phyloP scores from a whole-genome alignment of 53 echinoderm and acorn worm genomes.

The Temnopleurus reevesii region DNA sequence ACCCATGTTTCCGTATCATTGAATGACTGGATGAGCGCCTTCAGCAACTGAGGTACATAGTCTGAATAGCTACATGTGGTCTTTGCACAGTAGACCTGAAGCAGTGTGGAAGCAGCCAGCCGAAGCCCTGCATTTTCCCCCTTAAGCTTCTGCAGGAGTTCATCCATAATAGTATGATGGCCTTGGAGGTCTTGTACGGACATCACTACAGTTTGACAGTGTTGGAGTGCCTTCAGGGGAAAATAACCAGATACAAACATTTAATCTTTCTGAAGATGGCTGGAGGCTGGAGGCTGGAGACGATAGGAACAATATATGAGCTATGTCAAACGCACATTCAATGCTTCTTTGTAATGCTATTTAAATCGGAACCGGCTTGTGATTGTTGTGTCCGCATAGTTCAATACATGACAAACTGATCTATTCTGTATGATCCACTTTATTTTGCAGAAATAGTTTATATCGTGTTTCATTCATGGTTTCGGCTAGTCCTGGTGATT shows the following conservation, averaged over 20 bases:
- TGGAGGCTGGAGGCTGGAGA: too few relatives aligned
- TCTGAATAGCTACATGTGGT: slow-evolving; percentile 79
- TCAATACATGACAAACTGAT: too few relatives aligned
- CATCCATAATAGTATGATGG: slow-evolving; percentile 88
- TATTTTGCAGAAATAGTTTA: too few relatives aligned
- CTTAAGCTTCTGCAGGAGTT: slow-evolving; percentile 81
- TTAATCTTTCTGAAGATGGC: too few relatives aligned
- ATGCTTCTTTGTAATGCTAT: too few relatives aligned
- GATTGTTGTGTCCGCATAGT: too few relatives aligned
- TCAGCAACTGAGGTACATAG: slow-evolving; percentile 79
- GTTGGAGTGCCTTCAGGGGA: slow-evolving; percentile 71
- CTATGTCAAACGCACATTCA: too few relatives aligned
- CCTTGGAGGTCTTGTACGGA: slow-evolving; percentile 89
- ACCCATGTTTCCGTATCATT: slow-evolving; percentile 74
- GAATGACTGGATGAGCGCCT: slow-evolving; percentile 82
- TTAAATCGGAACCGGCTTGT: too few relatives aligned
- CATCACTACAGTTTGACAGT: slow-evolving; percentile 94
- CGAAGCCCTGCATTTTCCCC: slow-evolving; percentile 77
- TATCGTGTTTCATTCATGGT: too few relatives aligned
- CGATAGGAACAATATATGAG: too few relatives aligned
- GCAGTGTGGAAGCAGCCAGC: slow-evolving; percentile 82
- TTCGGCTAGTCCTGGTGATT: too few relatives aligned
- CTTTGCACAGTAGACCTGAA: slow-evolving; percentile 88
- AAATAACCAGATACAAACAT: neutral
- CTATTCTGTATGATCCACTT: too few relatives aligned